These are phyloP conservation scores for Antedon mediterranea DNA, from an alignment of 53 echinoderm and acorn worm species.

Conservation along the genomic window DNA sequence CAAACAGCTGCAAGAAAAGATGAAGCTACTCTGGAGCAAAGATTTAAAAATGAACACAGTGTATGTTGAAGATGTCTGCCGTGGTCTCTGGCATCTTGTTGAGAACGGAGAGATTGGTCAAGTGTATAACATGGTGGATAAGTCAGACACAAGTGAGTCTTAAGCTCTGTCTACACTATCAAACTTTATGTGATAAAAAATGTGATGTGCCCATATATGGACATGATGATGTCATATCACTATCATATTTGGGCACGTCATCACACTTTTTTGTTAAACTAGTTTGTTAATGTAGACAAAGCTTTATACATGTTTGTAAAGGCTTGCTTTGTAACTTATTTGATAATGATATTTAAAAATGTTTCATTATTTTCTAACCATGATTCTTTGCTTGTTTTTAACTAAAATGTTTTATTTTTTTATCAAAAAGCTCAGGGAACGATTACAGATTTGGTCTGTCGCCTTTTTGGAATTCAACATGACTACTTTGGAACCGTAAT, in stretches of 20 bases:
- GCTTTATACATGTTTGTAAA: too few relatives aligned
- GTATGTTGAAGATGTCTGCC: constrained; percentile 65
- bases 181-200: too few relatives aligned
- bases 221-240: too few relatives aligned
- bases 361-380: too few relatives aligned
- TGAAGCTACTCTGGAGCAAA: constrained; percentile 91
- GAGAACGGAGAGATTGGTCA: constrained; percentile 36
- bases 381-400: too few relatives aligned
- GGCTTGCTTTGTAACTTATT: too few relatives aligned
- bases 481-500: constrained; percentile 79
- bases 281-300: too few relatives aligned
- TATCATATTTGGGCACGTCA: too few relatives aligned
- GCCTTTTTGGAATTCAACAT: constrained; percentile 79
- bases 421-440: constrained; percentile 61
- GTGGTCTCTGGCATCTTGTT: constrained; percentile 70
- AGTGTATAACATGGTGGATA: constrained; percentile 75
- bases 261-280: too few relatives aligned
- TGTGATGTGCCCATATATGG: too few relatives aligned
- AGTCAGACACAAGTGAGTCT: constrained; percentile 72
- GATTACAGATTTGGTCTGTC: constrained; percentile 59
- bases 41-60: constrained; percentile 85
- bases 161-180: neutral
- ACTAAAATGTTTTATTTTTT: too few relatives aligned
- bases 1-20: constrained; percentile 66
- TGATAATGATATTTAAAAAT: too few relatives aligned